phyloP scores from a whole-genome alignment of 2,888 invertebrate genomes.

The Pilophorus perplexus region DNA sequence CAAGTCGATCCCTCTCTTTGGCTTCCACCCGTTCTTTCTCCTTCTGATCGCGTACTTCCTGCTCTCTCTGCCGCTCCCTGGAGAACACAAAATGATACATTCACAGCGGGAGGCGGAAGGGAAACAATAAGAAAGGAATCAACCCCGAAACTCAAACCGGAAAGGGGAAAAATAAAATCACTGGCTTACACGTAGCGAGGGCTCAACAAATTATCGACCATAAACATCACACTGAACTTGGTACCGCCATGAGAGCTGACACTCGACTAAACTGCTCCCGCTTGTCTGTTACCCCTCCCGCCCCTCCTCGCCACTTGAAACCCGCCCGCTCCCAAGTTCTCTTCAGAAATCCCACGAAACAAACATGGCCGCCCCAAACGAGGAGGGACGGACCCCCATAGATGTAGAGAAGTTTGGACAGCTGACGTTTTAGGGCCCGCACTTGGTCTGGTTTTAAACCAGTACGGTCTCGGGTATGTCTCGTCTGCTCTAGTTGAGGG shows the following conservation, averaged over 20 bases:
- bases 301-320: slow-evolving; percentile 6
- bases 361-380: slow-evolving; percentile 29
- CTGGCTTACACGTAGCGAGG: slow-evolving; percentile 44
- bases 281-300: neutral
- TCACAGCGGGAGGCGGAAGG: slow-evolving; percentile 7
- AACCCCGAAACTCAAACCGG: neutral
- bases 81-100: slow-evolving; percentile 45
- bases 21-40: slow-evolving; percentile 49
- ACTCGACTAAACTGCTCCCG: slow-evolving; percentile 22
- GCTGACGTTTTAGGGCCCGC: too few relatives aligned
- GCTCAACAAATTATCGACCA: slow-evolving; percentile 46
- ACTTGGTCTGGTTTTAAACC: too few relatives aligned
- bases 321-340: too few relatives aligned
- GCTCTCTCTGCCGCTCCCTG: slow-evolving; percentile 63
- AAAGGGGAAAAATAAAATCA: neutral
- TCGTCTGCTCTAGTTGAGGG: too few relatives aligned
- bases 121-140: slow-evolving; percentile 8
- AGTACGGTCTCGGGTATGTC: too few relatives aligned
- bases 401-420: too few relatives aligned
- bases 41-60: slow-evolving; percentile 56
- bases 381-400: too few relatives aligned
- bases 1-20: slow-evolving; percentile 52
- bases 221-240: slow-evolving; percentile 42
- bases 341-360: too few relatives aligned
- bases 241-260: slow-evolving; percentile 35